phyloP scores from a whole-genome alignment of 2,797 vertebrate genomes.

The Sparidentex hasta region DNA sequence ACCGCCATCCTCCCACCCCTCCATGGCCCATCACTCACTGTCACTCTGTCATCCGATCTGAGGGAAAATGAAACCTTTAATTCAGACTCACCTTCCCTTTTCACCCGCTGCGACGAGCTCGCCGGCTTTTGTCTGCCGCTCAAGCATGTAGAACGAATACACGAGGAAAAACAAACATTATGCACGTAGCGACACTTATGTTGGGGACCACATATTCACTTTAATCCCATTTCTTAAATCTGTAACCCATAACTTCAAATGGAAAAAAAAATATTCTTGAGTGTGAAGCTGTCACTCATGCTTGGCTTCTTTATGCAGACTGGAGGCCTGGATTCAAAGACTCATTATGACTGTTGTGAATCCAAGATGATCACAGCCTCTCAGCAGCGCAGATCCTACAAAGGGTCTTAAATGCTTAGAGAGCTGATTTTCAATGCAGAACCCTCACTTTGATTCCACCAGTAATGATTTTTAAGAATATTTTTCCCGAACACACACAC shows the following conservation, averaged over 20 bases:
- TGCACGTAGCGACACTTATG: not conserved
- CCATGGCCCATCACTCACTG: conserved; percentile 67
- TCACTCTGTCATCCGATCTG: conserved; percentile 51
- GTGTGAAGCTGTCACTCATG: conserved; percentile 1
- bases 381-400: not conserved
- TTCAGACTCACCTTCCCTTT: conserved; percentile 52
- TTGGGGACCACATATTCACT: not conserved
- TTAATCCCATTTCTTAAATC: conserved; percentile 22
- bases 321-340: not conserved
- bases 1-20: conserved; percentile 11
- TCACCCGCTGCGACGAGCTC: conserved; percentile 44
- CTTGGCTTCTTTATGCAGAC: conserved; percentile 13
- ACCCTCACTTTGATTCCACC: too few species aligned
- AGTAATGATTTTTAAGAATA: not conserved
- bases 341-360: not conserved
- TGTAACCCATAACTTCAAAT: conserved; percentile 7
- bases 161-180: not conserved
- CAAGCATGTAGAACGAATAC: not conserved
- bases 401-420: conserved; percentile 4
- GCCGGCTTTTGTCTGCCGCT: conserved; percentile 28
- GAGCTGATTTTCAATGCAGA: not conserved
- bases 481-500: not conserved
- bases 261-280: not conserved
- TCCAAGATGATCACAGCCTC: conserved; percentile 17
- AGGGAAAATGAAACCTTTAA: conserved; percentile 59